Conservation (phyloP, 2,888 invertebrate genomes). For the Imbricaverruca yamaguchii region DNA sequence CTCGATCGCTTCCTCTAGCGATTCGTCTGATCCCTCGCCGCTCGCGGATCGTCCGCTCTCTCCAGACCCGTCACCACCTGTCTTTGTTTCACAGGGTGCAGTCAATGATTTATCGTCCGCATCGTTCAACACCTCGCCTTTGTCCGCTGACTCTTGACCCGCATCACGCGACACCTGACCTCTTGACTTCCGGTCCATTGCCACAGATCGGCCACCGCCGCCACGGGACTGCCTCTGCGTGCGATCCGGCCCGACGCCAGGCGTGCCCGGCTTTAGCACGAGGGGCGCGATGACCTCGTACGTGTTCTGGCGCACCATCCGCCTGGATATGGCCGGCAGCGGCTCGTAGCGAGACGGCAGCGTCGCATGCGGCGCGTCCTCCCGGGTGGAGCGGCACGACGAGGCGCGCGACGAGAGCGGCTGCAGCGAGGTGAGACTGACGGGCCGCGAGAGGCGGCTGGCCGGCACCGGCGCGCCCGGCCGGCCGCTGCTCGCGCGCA, state of each 20-base stretch:
- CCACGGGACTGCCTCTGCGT: not conserved
- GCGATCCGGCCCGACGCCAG: not conserved
- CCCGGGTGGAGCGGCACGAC: not conserved
- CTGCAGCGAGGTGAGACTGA: not conserved
- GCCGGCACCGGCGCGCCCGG: not conserved
- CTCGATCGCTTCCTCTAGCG: not conserved
- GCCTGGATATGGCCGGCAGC: constrained; percentile 14
- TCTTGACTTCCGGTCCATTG: not conserved
- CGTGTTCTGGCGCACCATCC: not conserved
- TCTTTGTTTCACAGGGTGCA: not conserved
- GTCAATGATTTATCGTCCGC: not conserved
- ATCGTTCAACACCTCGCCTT: not conserved
- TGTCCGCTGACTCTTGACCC: not conserved
- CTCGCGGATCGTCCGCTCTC: not conserved
- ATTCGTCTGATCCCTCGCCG: not conserved
- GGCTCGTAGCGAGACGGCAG: not conserved
- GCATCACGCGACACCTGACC: not conserved
- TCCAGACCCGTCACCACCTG: not conserved
- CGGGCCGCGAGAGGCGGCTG: not conserved
- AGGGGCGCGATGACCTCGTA: constrained; percentile 5
- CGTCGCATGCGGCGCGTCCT: too few relatives aligned
- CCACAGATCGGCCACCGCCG: not conserved
- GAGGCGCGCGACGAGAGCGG: not conserved
- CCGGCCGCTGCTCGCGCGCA: constrained; percentile 1
- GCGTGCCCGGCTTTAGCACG: constrained; percentile 4